Base-by-base conservation (phyloP, 2,113 vertebrate genomes). In the Cyanocitta stelleri region DNA sequence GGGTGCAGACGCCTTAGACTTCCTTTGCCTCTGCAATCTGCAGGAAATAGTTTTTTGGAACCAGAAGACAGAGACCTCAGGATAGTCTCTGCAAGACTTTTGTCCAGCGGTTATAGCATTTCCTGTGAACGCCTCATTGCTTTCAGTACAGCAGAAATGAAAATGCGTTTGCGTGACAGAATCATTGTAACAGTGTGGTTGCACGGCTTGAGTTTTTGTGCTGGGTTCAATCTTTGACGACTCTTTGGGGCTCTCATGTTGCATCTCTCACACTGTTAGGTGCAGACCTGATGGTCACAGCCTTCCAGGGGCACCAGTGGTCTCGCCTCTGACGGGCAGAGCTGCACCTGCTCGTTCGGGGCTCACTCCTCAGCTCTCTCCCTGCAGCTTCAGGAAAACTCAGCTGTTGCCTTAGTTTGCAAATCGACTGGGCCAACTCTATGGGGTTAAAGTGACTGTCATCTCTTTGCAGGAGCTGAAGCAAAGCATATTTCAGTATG, bases 231-330 rank as follows among this genome's bases (percentile, higher is more conserved):
- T 19, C 29, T 71, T 12, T 19, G 67, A 19, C 24, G n/a, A 3
- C 26, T 39, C 13, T 29, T 37, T 14, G 48, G 18, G 41, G 46
- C 2, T 90, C 8, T 73, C 41, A 9, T 18, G 13, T 20, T 35
- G 11, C 27, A 61, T 14, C 71, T 85, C 39, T 43, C 72, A 44
- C 30, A 22, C 16, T 12, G 13, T 3, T 41, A 56, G 18, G 26
- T 23, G 44, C 33, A 76, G 48, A 21, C 23, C 27, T 56, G 85
- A 39, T 16, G 33, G 66, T 32, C 20, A 55, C 3, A 4, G 72
- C 12, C 49, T 35, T 63, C 30, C 0, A 2, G 41, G 17, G 4
- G 29, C 2, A 2, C 9, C 10, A 16, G 7, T 0, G 4, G 4
- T 83, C 51, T 54, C 0, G 0, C 4, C 17, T 74, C 30, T 15